These are phyloP conservation scores for Apodemia mormo DNA, from an alignment of 2,888 invertebrate genomes.

Conservation along the genomic window DNA sequence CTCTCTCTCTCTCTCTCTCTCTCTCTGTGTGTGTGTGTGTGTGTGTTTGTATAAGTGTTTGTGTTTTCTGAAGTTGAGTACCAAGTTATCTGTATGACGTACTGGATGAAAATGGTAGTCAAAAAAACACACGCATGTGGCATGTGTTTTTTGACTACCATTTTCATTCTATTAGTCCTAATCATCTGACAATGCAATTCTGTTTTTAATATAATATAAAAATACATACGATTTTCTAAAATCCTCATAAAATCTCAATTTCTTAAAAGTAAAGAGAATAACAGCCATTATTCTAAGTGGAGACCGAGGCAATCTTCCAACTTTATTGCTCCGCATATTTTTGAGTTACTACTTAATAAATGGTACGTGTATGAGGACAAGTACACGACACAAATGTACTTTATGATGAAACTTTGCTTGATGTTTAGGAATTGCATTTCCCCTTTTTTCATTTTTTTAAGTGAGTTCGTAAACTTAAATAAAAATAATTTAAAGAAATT, in stretches of 20 bases:
- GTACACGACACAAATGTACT: not conserved
- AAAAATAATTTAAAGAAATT: not conserved
- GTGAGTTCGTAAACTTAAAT: not conserved
- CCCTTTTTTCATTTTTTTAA: not conserved
- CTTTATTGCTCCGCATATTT: conserved; percentile 17
- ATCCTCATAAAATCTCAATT: not conserved
- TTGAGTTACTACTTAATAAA: conserved; percentile 16
- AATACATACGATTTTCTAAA: not conserved
- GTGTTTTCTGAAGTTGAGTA: too few species aligned
- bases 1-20: too few species aligned
- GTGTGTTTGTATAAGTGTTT: too few species aligned
- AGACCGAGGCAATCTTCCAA: not conserved
- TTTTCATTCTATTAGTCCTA: too few species aligned
- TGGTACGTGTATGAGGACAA: not conserved
- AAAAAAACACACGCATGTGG: too few species aligned
- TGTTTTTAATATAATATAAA: not conserved
- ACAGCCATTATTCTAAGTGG: conserved; percentile 1
- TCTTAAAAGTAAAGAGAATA: not conserved
- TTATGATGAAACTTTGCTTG: not conserved
- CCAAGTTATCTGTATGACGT: too few species aligned
- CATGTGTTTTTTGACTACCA: too few species aligned
- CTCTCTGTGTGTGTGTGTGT: too few species aligned
- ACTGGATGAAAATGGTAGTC: too few species aligned
- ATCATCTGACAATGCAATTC: too few species aligned
- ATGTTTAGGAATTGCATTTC: not conserved